Evolutionary conservation across 1,140 invertebrate genomes (phyloP).

Genomic region (Lordiphosa stackelbergi): DNA sequence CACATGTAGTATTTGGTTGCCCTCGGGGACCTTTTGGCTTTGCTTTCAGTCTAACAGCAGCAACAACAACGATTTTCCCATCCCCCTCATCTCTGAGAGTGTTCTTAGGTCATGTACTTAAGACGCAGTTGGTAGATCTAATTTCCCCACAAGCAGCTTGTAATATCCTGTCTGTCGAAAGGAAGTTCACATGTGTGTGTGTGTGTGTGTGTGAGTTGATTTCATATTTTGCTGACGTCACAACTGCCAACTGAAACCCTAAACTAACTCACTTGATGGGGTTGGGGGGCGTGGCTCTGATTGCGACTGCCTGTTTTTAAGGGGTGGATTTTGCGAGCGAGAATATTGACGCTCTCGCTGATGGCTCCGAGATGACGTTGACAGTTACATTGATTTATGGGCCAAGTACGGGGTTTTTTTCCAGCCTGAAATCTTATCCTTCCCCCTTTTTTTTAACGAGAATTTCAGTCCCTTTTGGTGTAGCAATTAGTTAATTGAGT

Average conservation of each 20-base stretch:
- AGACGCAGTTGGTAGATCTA: conserved; percentile 10
- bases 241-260: conserved; percentile 4
- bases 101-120: conserved; percentile 1
- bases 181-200: not conserved
- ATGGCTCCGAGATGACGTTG: conserved; percentile 56
- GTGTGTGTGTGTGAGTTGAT: conserved; percentile 5
- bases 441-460: conserved; percentile 14
- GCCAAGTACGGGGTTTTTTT: conserved; percentile 21
- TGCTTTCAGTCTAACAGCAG: not conserved
- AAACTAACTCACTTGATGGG: conserved; percentile 8
- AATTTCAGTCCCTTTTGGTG: conserved; percentile 17
- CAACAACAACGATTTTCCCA: not conserved
- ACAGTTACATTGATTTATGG: conserved; percentile 74
- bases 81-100: not conserved
- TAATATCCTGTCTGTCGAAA: conserved; percentile 12
- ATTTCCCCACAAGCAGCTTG: conserved; percentile 18
- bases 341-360: conserved; percentile 61
- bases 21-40: conserved; percentile 8
- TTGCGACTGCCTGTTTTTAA: not conserved
- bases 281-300: conserved; percentile 8
- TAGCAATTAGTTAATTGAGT: conserved; percentile 76
- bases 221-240: conserved; percentile 8
- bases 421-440: conserved; percentile 48
- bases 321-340: conserved; percentile 8
- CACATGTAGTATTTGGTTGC: conserved; percentile 6